These are phyloP conservation scores for Thalassophryne amazonica DNA, from an alignment of 2,797 vertebrate genomes.

Conservation along the genomic window DNA sequence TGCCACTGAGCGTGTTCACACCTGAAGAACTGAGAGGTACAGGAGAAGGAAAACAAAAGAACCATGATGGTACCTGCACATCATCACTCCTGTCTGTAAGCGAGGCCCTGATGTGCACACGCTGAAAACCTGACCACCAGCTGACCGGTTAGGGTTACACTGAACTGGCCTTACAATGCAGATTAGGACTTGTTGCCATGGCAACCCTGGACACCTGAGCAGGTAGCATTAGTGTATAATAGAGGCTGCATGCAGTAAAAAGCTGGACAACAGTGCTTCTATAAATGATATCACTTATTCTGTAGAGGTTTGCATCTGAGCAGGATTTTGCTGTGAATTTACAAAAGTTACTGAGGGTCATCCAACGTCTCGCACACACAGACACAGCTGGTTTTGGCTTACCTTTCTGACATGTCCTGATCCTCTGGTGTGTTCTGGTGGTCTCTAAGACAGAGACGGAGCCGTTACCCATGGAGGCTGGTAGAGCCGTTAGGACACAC, in stretches of 20 bases:
- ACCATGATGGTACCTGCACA: neutral
- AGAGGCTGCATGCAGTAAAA: constrained; percentile 7
- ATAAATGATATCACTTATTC: constrained; percentile 7
- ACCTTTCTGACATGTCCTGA: constrained; percentile 93
- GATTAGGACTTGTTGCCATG: constrained; percentile 71
- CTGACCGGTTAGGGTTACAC: constrained; percentile 71
- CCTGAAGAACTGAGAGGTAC: constrained; percentile 81
- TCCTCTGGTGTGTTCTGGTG: constrained; percentile 24
- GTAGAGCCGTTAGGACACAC: constrained; percentile 4
- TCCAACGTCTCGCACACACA: neutral
- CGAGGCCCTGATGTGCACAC: constrained; percentile 42
- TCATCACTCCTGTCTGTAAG: constrained; percentile 43
- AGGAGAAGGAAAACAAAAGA: neutral
- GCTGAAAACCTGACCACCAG: constrained; percentile 64
- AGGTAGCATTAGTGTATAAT: constrained; percentile 52
- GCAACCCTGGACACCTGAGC: constrained; percentile 72
- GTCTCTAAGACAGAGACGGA: constrained; percentile 42
- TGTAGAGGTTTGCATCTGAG: neutral
- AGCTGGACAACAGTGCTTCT: constrained; percentile 6
- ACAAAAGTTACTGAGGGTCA: neutral
- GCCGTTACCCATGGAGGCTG: constrained; percentile 68
- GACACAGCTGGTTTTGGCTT: constrained; percentile 34
- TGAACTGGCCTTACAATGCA: constrained; percentile 68
- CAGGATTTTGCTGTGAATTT: neutral
- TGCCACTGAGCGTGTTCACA: constrained; percentile 80